phyloP scores from a whole-genome alignment of 2,888 invertebrate genomes.

The Callyntrura sp. region DNA sequence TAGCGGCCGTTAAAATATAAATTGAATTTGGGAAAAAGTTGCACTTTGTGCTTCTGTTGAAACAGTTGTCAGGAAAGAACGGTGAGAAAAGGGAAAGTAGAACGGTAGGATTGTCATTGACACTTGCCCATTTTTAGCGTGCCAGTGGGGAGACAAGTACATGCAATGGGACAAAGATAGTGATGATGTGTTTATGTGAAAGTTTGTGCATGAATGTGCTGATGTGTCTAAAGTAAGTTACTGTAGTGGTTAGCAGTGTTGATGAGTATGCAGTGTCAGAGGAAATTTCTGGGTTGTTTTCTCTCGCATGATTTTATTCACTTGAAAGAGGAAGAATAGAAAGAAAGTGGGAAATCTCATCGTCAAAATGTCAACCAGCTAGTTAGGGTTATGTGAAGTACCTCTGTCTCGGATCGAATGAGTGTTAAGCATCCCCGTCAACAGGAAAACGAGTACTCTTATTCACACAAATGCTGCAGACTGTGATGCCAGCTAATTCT shows the following conservation, averaged over 20 bases:
- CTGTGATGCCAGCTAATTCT: no score
- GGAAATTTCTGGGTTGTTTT: background rate
- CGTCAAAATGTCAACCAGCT: conserved; percentile 1
- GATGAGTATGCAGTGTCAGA: background rate
- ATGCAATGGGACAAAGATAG: background rate
- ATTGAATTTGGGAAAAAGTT: no score
- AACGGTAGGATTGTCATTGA: background rate
- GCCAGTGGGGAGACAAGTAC: background rate
- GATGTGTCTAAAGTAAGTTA: conserved; percentile 17
- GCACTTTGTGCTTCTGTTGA: background rate
- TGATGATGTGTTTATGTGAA: background rate
- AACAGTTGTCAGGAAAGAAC: background rate
- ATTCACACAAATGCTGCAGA: background rate
- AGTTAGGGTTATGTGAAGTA: background rate
- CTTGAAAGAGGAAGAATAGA: background rate
- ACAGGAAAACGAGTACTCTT: background rate
- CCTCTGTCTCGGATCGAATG: background rate
- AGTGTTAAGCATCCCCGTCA: background rate
- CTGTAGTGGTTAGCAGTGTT: background rate
- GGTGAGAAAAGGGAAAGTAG: background rate
- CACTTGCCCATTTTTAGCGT: background rate
- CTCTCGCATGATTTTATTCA: background rate
- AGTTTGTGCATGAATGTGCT: background rate
- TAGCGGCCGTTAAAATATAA: no score
- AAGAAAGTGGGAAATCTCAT: background rate